phyloP scores from a whole-genome alignment of 2,113 vertebrate species.

The Sisor rabdophorus region DNA sequence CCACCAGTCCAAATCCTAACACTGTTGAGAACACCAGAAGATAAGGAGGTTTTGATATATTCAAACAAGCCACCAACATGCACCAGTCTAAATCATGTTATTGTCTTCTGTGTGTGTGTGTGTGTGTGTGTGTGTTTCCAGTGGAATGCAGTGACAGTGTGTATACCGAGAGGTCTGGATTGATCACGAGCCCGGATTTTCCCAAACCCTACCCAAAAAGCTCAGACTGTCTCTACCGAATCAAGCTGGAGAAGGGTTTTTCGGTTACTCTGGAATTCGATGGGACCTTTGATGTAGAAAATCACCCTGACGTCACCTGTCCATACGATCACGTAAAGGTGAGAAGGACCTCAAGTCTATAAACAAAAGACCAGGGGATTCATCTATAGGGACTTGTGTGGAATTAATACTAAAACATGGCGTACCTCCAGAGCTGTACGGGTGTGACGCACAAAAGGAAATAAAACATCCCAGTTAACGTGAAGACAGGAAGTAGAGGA shows the following conservation, averaged over 20 bases:
- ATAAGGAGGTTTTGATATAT: not conserved
- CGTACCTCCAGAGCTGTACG: no score
- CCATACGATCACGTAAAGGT: conserved; percentile 94
- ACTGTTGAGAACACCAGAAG: not conserved
- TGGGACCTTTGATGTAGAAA: conserved; percentile 84
- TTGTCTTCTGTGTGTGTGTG: conserved; percentile 16
- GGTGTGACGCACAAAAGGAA: no score
- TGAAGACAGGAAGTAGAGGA: no score
- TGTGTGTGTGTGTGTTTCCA: conserved; percentile 58
- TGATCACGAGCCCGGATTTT: conserved; percentile 80
- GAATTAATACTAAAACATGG: no score
- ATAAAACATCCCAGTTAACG: no score
- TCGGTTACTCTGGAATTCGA: conserved; percentile 82
- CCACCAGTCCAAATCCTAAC: not conserved
- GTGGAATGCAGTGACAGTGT: conserved; percentile 88
- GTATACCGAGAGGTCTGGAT: conserved; percentile 79
- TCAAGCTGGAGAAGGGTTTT: conserved; percentile 84
- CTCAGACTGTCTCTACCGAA: conserved; percentile 81
- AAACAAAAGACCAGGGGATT: no score
- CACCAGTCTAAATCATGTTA: not conserved
- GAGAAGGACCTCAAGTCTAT: not conserved
- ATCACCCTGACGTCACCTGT: conserved; percentile 86
- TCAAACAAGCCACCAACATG: not conserved
- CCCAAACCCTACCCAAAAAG: conserved; percentile 90
- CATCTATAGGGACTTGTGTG: no score